A percentile compares a stretch with the other conserved stretches of the same genome.
phyloP scores from a whole-genome alignment of 1,140 invertebrate species.

The Pararge aegeria region DNA sequence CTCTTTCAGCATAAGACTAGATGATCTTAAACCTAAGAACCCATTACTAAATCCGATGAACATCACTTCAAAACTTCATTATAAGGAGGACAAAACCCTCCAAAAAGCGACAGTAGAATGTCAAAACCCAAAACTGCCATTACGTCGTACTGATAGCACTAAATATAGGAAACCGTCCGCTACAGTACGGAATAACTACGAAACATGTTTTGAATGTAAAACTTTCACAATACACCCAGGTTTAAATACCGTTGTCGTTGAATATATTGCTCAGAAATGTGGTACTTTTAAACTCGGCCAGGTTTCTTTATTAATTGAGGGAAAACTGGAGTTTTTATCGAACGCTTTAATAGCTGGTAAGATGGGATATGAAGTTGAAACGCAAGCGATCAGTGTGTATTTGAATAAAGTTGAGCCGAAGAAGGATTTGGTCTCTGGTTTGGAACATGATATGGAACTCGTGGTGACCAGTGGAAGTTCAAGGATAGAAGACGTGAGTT shows the following conservation, averaged over 20 bases:
- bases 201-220: conserved; percentile 78
- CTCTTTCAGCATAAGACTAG: conserved; percentile 75
- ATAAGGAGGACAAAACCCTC: conserved; percentile 89
- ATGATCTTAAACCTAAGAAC: conserved; percentile 82
- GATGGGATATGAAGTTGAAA: conserved; percentile 70
- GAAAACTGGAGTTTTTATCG: conserved; percentile 83
- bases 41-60: conserved; percentile 82
- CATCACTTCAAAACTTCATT: conserved; percentile 86
- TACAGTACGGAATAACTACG: conserved; percentile 82
- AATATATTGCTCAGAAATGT: conserved; percentile 80
- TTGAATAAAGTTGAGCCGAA: conserved; percentile 79
- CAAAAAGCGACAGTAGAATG: conserved; percentile 84
- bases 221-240: conserved; percentile 84
- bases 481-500: conserved; percentile 61
- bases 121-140: conserved; percentile 79
- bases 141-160: conserved; percentile 81
- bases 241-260: conserved; percentile 84
- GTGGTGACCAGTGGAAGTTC: conserved; percentile 86
- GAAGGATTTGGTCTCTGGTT: conserved; percentile 84
- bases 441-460: conserved; percentile 85
- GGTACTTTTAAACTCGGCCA: conserved; percentile 83
- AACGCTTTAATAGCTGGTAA: conserved; percentile 67
- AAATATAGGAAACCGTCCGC: conserved; percentile 81
- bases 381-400: conserved; percentile 70
- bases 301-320: conserved; percentile 81